Evolutionary conservation across 2,113 vertebrate genomes (phyloP).

Genomic region (Grus americana): DNA sequence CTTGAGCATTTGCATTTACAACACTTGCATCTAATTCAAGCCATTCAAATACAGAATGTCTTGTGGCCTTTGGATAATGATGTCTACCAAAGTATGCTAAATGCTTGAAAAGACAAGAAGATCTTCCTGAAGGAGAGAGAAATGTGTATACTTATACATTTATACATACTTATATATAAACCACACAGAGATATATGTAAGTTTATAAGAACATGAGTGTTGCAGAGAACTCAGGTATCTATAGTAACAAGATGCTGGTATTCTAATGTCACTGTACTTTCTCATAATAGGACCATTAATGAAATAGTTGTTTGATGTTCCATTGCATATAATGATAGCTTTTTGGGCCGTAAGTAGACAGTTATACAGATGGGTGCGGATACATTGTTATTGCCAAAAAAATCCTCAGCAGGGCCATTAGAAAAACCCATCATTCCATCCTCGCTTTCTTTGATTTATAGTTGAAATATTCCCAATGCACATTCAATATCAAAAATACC

Average conservation of each 20-base stretch:
- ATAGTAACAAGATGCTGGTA: slow-evolving; percentile 44
- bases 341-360: slow-evolving; percentile 42
- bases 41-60: slow-evolving; percentile 11
- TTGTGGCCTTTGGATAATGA: background rate
- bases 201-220: background rate
- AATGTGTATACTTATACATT: background rate
- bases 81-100: background rate
- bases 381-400: background rate
- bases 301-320: slow-evolving; percentile 71
- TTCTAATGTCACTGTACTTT: background rate
- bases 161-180: background rate
- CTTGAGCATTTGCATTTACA: slow-evolving; percentile 29
- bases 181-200: background rate
- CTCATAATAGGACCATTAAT: slow-evolving; percentile 61
- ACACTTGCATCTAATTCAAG: slow-evolving; percentile 2
- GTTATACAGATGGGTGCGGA: background rate
- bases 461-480: background rate
- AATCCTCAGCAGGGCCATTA: background rate
- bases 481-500: background rate
- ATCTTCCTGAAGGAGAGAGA: background rate
- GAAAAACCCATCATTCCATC: background rate
- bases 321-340: slow-evolving; percentile 52
- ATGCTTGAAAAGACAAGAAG: background rate
- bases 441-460: background rate
- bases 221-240: slow-evolving; percentile 32